Conservation (phyloP, 2,888 invertebrate genomes). For the Gonocerus acuteangulatus region DNA sequence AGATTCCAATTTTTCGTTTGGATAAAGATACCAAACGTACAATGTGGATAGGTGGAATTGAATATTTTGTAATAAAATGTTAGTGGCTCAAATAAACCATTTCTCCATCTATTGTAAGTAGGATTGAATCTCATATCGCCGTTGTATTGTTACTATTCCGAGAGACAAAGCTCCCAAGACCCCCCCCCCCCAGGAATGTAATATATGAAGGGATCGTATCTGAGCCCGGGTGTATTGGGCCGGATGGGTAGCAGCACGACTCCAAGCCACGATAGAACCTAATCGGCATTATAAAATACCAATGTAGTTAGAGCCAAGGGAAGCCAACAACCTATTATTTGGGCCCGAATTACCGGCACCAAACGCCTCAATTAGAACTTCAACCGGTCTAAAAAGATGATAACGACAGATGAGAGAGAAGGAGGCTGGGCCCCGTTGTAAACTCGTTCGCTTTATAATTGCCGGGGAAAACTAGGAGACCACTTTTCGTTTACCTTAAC, state of each 20-base stretch:
- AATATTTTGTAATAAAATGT: too few species aligned
- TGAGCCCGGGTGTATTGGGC: too few species aligned
- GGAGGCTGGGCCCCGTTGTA: neutral
- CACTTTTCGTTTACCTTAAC: conserved; percentile 22
- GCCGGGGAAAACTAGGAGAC: conserved; percentile 13
- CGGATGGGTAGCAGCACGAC: conserved; percentile 6
- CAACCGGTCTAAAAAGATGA: conserved; percentile 37
- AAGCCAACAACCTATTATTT: conserved; percentile 33
- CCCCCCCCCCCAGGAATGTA: too few species aligned
- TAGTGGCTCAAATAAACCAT: too few species aligned
- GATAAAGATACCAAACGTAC: too few species aligned
- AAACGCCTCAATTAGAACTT: conserved; percentile 35
- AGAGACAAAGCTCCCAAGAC: too few species aligned
- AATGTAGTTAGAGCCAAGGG: conserved; percentile 33
- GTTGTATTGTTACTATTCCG: too few species aligned
- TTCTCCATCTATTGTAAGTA: too few species aligned
- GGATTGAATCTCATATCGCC: too few species aligned
- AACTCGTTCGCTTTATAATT: conserved; percentile 21
- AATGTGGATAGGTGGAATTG: too few species aligned
- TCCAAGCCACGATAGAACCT: conserved; percentile 31
- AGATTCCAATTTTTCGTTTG: too few species aligned
- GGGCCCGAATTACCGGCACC: conserved; percentile 33
- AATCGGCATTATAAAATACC: conserved; percentile 36
- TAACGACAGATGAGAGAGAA: conserved; percentile 32
- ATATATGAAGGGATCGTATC: conserved; percentile 3